Conservation (phyloP, 2,888 invertebrate species). For the Latheticus oryzae region DNA sequence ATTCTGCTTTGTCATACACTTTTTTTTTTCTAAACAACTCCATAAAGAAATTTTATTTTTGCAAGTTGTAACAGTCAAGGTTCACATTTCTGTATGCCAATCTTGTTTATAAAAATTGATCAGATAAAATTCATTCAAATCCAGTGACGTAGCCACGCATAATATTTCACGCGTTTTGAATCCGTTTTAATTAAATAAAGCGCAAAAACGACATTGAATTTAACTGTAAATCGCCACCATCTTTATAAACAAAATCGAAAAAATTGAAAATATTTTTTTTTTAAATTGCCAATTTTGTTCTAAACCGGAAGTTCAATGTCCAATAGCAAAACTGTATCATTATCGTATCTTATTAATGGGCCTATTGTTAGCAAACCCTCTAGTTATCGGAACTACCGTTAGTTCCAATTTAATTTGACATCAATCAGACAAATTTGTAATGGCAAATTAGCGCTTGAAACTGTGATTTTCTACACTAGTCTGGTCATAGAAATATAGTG, state of each 20-base stretch:
- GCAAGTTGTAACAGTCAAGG: no score
- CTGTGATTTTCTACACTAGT: slow-evolving; percentile 35
- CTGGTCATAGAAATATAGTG: no score
- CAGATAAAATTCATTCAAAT: not conserved
- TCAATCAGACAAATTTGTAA: slow-evolving; percentile 27
- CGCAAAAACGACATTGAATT: slow-evolving; percentile 25
- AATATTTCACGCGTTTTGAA: slow-evolving; percentile 13
- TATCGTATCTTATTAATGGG: slow-evolving; percentile 37
- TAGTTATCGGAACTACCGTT: slow-evolving; percentile 35
- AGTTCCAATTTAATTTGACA: slow-evolving; percentile 31
- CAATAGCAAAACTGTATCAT: slow-evolving; percentile 11
- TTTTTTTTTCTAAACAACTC: no score
- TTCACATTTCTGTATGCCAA: no score
- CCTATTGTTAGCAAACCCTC: slow-evolving; percentile 32
- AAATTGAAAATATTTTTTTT: slow-evolving; percentile 1
- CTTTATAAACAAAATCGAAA: slow-evolving; percentile 6
- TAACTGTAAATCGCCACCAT: slow-evolving; percentile 15
- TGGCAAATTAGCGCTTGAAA: slow-evolving; percentile 25
- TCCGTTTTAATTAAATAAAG: slow-evolving; percentile 11
- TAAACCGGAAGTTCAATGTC: slow-evolving; percentile 35
- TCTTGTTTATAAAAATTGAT: not conserved
- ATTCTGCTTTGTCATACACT: no score
- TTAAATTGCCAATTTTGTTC: slow-evolving; percentile 1
- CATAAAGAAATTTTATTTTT: no score
- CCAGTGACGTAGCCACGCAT: slow-evolving; percentile 6